Evolutionary conservation across 2,797 vertebrate genomes (phyloP).

Genomic region (Synaphobranchus kaupii): DNA sequence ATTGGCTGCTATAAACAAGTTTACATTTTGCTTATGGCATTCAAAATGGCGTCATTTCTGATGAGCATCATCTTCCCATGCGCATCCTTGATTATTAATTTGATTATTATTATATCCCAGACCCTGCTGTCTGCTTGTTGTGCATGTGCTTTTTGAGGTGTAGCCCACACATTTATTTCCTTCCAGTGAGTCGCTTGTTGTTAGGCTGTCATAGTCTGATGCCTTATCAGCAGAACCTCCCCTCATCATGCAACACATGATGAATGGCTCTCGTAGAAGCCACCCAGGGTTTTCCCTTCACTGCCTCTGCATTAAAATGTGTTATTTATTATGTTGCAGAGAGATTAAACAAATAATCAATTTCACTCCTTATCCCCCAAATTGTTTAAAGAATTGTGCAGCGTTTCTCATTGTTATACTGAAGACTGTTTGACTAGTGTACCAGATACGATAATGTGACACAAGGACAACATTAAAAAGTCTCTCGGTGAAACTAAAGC

Average conservation of each 20-base stretch:
- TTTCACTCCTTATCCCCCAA: constrained; percentile 6
- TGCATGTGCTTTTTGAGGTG: not conserved
- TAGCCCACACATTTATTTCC: not conserved
- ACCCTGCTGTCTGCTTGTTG: not conserved
- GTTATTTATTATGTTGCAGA: constrained; percentile 6
- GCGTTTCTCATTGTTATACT: not conserved
- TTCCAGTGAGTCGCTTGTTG: not conserved
- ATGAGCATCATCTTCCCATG: not conserved
- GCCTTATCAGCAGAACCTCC: not conserved
- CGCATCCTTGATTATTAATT: not conserved
- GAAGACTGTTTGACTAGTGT: not conserved
- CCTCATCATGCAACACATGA: not conserved
- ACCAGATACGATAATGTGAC: not conserved
- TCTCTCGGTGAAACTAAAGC: not conserved
- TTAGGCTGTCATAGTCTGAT: not conserved
- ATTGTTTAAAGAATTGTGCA: not conserved
- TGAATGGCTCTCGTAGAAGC: not conserved
- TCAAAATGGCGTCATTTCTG: not conserved
- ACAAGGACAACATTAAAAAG: not conserved
- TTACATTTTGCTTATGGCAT: not conserved
- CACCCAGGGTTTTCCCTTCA: constrained; percentile 7
- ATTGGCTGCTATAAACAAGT: not conserved
- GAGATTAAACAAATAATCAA: constrained; percentile 29
- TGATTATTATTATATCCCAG: not conserved
- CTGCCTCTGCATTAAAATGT: constrained; percentile 25